These are phyloP conservation scores for Aurelia sp. DNA, from an alignment of 30 jellyfish, hydroid and myxozoan genomes.

Conservation along the genomic window DNA sequence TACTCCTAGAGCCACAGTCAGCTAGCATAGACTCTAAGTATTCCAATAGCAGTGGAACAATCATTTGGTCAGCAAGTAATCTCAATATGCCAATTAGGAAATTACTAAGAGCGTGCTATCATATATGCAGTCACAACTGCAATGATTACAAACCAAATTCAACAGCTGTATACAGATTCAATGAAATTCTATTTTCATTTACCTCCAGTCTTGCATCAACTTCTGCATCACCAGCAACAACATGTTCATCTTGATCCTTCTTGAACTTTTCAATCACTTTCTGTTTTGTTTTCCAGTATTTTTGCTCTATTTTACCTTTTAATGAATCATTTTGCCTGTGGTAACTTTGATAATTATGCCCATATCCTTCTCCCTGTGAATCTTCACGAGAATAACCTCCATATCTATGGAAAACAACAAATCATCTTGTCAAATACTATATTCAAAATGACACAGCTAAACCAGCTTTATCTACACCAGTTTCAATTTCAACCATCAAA, in stretches of 20 bases:
- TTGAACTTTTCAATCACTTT: constrained; percentile 91
- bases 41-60: no score
- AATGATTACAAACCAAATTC: no score
- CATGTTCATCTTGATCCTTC: constrained; percentile 97
- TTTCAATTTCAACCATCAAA: no score
- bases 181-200: neutral
- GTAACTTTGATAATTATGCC: constrained; percentile 83
- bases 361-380: constrained; percentile 69
- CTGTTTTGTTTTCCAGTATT: constrained; percentile 96
- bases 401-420: neutral
- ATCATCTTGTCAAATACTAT: neutral
- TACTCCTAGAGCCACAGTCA: no score
- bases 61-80: no score
- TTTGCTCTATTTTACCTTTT: constrained; percentile 94
- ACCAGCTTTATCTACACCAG: no score
- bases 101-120: no score
- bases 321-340: constrained; percentile 75
- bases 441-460: no score
- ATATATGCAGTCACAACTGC: no score
- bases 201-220: constrained; percentile 97
- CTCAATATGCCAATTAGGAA: no score
- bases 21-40: no score
- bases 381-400: constrained; percentile 61
- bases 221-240: constrained; percentile 99
- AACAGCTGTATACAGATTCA: neutral